Percentiles rank a stretch among this genome's conserved stretches.
Conservation (phyloP, 2,888 invertebrate genomes). For the Biston stratarius region DNA sequence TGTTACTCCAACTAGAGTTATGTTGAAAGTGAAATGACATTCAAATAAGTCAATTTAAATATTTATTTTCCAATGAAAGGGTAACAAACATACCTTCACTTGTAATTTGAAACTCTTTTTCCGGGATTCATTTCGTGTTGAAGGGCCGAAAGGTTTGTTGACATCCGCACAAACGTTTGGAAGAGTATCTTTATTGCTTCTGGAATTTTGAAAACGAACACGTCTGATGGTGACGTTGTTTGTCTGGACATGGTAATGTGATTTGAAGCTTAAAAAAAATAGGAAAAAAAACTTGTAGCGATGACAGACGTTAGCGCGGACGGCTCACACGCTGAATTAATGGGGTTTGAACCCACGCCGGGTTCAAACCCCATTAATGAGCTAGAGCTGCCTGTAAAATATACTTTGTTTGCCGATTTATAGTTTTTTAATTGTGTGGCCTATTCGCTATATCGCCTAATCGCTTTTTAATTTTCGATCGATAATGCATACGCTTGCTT, state of each 20-base stretch:
- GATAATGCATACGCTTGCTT: too few relatives aligned
- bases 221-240: slow-evolving; percentile 25
- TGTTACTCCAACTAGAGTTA: slow-evolving; percentile 14
- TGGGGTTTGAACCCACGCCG: too few relatives aligned
- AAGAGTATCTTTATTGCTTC: slow-evolving; percentile 63
- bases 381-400: too few relatives aligned
- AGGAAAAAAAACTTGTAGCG: too few relatives aligned
- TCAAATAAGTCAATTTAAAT: slow-evolving; percentile 51
- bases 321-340: too few relatives aligned
- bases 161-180: slow-evolving; percentile 76
- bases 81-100: slow-evolving; percentile 58
- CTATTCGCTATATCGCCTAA: too few relatives aligned
- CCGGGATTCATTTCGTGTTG: slow-evolving; percentile 57
- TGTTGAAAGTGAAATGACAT: slow-evolving; percentile 59
- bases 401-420: too few relatives aligned
- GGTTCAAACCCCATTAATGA: too few relatives aligned
- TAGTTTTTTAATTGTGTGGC: too few relatives aligned
- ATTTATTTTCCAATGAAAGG: slow-evolving; percentile 74
- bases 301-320: too few relatives aligned
- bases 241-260: neutral
- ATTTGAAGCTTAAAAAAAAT: neutral
- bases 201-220: slow-evolving; percentile 54
- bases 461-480: too few relatives aligned
- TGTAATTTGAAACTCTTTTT: slow-evolving; percentile 75
- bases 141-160: slow-evolving; percentile 77